Percentiles rank a stretch among this genome's conserved stretches.
Conservation (phyloP, 2,113 vertebrate genomes). For the Gorsachius goisagi region DNA sequence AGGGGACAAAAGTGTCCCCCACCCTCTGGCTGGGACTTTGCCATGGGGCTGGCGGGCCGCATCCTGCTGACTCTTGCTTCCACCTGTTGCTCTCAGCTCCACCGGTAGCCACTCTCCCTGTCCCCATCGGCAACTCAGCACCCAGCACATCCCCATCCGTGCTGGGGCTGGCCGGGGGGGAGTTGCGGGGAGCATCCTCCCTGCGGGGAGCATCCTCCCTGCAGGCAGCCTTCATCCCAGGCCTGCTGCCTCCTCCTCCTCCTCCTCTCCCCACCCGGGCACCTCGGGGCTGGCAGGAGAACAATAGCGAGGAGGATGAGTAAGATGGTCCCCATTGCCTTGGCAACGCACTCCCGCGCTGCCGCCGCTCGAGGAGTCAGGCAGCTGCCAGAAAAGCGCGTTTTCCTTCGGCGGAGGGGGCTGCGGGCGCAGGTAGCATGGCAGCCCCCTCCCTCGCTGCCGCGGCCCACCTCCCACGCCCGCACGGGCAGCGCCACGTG, state of each 20-base stretch:
- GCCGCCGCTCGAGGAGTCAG: conserved; percentile 28
- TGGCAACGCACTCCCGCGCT: conserved; percentile 65
- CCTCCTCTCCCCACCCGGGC: conserved; percentile 44
- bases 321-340: conserved; percentile 68
- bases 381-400: conserved; percentile 60
- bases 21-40: background rate
- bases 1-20: fast-evolving
- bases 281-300: conserved; percentile 61
- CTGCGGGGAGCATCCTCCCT: background rate
- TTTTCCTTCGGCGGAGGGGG: conserved; percentile 36
- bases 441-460: conserved; percentile 49
- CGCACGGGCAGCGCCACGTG: conserved; percentile 55
- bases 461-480: conserved; percentile 47
- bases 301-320: conserved; percentile 69
- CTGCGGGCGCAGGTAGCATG: conserved; percentile 23
- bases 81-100: background rate
- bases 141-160: background rate
- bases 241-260: conserved; percentile 38
- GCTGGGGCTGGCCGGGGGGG: fast-evolving
- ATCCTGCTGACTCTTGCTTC: background rate
- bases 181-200: background rate
- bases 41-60: fast-evolving
- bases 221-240: conserved; percentile 1
- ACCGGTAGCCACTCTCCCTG: fast-evolving
- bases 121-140: background rate